Evolutionary conservation across 2,113 vertebrate genomes (phyloP).

Genomic region (Sus scrofa): T2T-Sscrofa CM000813.6:139858501-139859000

Average conservation of each 20-base stretch:
- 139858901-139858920: conserved; percentile 44
- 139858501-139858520: not conserved
- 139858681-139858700: conserved; percentile 61
- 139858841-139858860: conserved; percentile 59
- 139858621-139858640: conserved; percentile 20
- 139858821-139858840: conserved; percentile 47
- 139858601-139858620: conserved; percentile 19
- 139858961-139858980: not conserved
- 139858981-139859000: conserved; percentile 19
- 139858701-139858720: not conserved
- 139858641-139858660: not conserved
- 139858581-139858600: not conserved
- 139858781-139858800: conserved; percentile 23
- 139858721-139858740: conserved; percentile 39
- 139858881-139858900: conserved; percentile 20
- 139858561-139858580: not conserved
- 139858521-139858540: not conserved
- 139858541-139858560: not conserved
- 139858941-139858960: conserved; percentile 28
- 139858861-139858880: conserved; percentile 44
- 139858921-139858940: conserved; percentile 34
- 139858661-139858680: conserved; percentile 33
- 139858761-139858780: conserved; percentile 12
- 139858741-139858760: conserved; percentile 38
- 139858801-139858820: conserved; percentile 50